These are phyloP conservation scores for Eupithecia subfuscata DNA, from an alignment of 2,888 invertebrate genomes.

Conservation along the genomic window DNA sequence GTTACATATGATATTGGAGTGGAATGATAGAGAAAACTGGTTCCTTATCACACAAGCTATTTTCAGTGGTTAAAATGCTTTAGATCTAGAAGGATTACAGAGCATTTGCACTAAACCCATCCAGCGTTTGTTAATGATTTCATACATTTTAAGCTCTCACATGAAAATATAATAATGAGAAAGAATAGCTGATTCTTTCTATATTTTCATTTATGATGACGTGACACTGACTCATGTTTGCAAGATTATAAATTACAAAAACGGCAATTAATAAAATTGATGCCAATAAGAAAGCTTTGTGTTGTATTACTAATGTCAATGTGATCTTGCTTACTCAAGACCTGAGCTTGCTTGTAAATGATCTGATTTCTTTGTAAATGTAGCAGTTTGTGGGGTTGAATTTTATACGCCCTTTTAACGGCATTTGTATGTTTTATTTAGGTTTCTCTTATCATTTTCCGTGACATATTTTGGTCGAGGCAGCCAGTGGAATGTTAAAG, in stretches of 20 bases:
- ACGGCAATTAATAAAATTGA: background rate
- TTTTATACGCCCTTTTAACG: constrained; percentile 64
- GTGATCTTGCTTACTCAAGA: background rate
- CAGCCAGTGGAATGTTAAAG: constrained; percentile 33
- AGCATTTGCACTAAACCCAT: no score
- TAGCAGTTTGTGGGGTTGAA: constrained; percentile 43
- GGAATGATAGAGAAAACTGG: constrained; percentile 8
- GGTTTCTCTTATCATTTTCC: constrained; percentile 59
- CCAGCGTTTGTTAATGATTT: no score
- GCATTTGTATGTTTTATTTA: constrained; percentile 62
- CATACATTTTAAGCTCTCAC: no score
- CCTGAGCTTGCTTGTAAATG: background rate
- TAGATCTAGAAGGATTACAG: no score
- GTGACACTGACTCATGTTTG: background rate
- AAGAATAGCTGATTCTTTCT: background rate
- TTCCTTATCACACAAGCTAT: background rate
- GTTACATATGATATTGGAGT: constrained; percentile 50
- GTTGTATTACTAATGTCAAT: background rate
- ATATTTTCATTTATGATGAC: background rate
- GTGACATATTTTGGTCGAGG: constrained; percentile 44
- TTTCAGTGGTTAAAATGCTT: background rate
- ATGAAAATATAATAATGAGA: background rate
- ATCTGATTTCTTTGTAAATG: constrained; percentile 14
- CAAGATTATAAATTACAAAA: background rate
- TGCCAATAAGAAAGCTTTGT: background rate